Percentiles rank a stretch among this genome's conserved stretches.
These are phyloP conservation scores for Florisuga fusca DNA, from an alignment of 2,797 vertebrate genomes.

Conservation along the genomic window DNA sequence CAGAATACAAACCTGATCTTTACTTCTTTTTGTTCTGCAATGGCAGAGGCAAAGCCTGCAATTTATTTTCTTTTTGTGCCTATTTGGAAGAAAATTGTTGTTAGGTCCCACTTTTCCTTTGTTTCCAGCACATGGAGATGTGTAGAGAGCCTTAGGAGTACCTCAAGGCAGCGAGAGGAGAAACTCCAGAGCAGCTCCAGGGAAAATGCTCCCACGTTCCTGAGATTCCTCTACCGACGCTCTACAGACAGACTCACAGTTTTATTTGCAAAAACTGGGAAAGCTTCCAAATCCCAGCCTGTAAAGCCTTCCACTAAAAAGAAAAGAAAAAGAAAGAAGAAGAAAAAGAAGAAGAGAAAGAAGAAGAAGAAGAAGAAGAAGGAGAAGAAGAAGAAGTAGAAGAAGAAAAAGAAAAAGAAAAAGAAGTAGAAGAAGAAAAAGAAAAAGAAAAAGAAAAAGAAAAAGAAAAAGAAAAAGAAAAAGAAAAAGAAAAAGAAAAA, in stretches of 20 bases:
- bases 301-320: slow-evolving; percentile 42
- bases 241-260: slow-evolving; percentile 54
- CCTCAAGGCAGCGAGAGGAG: slow-evolving; percentile 13
- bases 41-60: background rate
- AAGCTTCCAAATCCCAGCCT: slow-evolving; percentile 61
- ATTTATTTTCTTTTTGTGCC: background rate
- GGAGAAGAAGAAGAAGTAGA: too few species aligned
- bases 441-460: background rate
- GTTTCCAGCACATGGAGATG: background rate
- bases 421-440: background rate
- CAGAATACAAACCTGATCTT: background rate
- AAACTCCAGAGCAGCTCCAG: background rate
- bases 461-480: background rate
- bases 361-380: background rate
- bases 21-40: background rate
- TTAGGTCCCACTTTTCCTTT: background rate
- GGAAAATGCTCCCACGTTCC: slow-evolving; percentile 55
- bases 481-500: background rate
- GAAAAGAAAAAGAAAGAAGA: too few species aligned
- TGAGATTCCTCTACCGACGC: slow-evolving; percentile 63
- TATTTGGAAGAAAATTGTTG: background rate
- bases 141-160: background rate
- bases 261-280: slow-evolving; percentile 74
- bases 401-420: background rate
- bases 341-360: too few species aligned